phyloP scores from a whole-genome alignment of 37 sponge, comb jelly and placozoan genomes.

The Haliclona indistincta region DNA sequence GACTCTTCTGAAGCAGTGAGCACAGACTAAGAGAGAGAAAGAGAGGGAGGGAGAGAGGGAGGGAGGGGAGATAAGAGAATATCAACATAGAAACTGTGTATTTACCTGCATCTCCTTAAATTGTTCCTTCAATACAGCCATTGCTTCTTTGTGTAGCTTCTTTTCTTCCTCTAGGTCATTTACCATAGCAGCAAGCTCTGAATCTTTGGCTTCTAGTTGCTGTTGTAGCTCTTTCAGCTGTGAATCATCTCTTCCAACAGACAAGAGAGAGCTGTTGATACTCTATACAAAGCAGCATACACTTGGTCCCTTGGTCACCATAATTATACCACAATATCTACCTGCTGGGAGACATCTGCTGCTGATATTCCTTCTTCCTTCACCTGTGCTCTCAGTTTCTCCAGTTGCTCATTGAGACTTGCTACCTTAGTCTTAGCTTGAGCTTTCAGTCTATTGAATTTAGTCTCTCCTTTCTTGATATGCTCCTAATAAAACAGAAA shows the following conservation, averaged over 20 bases:
- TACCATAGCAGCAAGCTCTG: slow-evolving; percentile 14
- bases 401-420: slow-evolving; percentile 43
- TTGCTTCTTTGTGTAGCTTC: background rate
- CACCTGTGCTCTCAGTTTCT: slow-evolving; percentile 38
- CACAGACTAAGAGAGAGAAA: slow-evolving; percentile 32
- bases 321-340: too few species aligned
- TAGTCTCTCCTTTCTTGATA: slow-evolving; percentile 55
- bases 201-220: background rate
- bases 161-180: slow-evolving; percentile 36
- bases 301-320: too few species aligned
- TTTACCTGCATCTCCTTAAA: background rate
- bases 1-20: too few species aligned
- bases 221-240: slow-evolving; percentile 9
- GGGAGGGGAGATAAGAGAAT: slow-evolving; percentile 6
- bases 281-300: too few species aligned
- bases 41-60: slow-evolving; percentile 29
- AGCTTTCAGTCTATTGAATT: slow-evolving; percentile 60
- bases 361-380: slow-evolving; percentile 1
- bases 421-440: slow-evolving; percentile 72
- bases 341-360: slow-evolving; percentile 19
- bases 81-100: background rate
- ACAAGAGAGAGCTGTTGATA: too few species aligned
- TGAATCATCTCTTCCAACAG: too few species aligned
- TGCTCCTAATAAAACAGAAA: slow-evolving; percentile 50
- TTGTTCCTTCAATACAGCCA: background rate